phyloP scores from a whole-genome alignment of 1,140 invertebrate species.

The Lutraria rhynchaena region DNA sequence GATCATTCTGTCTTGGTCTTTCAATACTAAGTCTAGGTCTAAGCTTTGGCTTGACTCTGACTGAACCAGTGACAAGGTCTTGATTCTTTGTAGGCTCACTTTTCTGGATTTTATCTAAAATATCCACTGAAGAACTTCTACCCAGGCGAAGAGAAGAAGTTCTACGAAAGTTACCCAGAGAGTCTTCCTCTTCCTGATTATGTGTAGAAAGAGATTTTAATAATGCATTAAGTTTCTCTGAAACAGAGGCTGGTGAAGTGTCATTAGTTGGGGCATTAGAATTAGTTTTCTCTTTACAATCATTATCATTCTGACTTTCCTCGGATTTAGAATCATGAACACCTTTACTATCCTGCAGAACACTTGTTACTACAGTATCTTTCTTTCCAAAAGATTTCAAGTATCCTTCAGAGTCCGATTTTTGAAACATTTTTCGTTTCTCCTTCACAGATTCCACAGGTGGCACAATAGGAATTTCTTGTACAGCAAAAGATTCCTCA shows the following conservation, averaged over 20 bases:
- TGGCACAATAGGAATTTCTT: conserved; percentile 71
- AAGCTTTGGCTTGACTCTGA: conserved; percentile 41
- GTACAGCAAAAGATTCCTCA: conserved; percentile 55
- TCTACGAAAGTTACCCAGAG: conserved; percentile 59
- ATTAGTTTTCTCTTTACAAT: conserved; percentile 21
- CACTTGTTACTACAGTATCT: neutral
- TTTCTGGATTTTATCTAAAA: conserved; percentile 39
- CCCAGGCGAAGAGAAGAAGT: conserved; percentile 69
- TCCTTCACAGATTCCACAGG: conserved; percentile 59
- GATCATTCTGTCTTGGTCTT: conserved; percentile 1
- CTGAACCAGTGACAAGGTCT: conserved; percentile 52
- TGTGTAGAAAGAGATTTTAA: conserved; percentile 73
- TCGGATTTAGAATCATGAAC: neutral
- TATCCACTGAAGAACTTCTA: conserved; percentile 67
- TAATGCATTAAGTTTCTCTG: conserved; percentile 74
- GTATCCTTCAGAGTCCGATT: conserved; percentile 36
- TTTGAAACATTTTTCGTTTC: conserved; percentile 48
- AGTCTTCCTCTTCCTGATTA: conserved; percentile 56
- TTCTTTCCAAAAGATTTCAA: conserved; percentile 26
- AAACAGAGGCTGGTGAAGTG: conserved; percentile 74
- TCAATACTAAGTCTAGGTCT: conserved; percentile 47
- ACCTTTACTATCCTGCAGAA: neutral
- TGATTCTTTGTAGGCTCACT: conserved; percentile 17
- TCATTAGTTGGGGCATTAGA: conserved; percentile 5
- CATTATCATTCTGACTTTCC: conserved; percentile 26